phyloP scores from a whole-genome alignment of 2,797 vertebrate genomes.

The Anas bernieri region DNA sequence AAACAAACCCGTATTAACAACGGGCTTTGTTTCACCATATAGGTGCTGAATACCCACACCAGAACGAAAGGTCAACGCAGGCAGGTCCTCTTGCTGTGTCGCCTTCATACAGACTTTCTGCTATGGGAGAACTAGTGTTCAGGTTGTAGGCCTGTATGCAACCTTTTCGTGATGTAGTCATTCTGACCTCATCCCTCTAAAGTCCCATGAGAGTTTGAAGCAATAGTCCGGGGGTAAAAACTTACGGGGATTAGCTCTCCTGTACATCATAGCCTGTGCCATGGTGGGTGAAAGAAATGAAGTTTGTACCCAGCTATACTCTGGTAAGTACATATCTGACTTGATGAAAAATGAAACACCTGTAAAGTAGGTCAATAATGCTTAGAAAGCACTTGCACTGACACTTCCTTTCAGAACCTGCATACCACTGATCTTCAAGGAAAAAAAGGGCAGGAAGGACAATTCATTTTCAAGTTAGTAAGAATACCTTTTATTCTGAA shows the following conservation, averaged over 20 bases:
- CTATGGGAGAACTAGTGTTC: background rate
- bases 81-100: background rate
- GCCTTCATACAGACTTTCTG: background rate
- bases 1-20: background rate
- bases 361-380: conserved; percentile 47
- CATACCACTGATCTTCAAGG: background rate
- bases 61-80: fast-evolving
- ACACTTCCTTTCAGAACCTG: background rate
- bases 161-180: background rate
- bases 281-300: background rate
- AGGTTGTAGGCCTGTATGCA: background rate
- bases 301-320: background rate
- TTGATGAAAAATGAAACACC: conserved; percentile 5
- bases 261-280: background rate
- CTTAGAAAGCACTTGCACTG: conserved; percentile 19
- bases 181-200: background rate
- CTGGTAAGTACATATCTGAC: background rate
- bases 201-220: background rate
- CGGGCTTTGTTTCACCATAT: background rate
- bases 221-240: background rate
- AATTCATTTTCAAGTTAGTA: background rate
- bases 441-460: background rate
- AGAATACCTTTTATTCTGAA: background rate
- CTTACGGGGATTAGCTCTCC: background rate
- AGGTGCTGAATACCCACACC: background rate